Evolutionary conservation across 92 coral and sea anemone genomes (phyloP), one percentile per base, ranked within the genome.

Genomic region (Parazoanthus atlanticus): DNA sequence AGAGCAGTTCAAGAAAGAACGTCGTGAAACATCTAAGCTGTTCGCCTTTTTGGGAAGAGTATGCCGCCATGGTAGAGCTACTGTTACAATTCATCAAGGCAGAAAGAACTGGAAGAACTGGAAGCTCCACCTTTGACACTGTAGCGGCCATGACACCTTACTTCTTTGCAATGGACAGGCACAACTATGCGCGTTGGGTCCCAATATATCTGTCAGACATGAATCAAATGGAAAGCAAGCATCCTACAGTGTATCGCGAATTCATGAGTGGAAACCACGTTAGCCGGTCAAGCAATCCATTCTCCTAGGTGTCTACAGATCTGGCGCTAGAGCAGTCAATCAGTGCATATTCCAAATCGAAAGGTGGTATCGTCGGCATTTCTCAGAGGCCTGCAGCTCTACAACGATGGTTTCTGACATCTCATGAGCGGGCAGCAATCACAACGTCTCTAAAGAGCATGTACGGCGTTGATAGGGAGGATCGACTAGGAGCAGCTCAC

Each of bases 341-440:
- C 38, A 34, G 3, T 73, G 88, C 82, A 34, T 71, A 72, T 72
- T 85, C 81, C 52, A 77, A 77, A 47, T 38, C 81, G 47, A 77
- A 77, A 29, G 81, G 81, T 38, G 81, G 81, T 21, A 77, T 77
- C 12, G 61, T 77, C 81, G 81, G 81, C 81, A 77, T 77, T 77
- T 77, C 61, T 72, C 85, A 82, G 46, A 85, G 43, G 1, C 91
- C 88, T 25, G 91, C 90, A 49, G 92, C 92, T 8, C 75, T 89
- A 66, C 85, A 91, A 19, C 80, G 93, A 71, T 91, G 93, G 89
- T 91, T 91, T 85, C 85, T 88, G 40, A 88, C 91, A 25, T 76
- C 86, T 78, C 91, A 92, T 23, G 90, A 89, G 65, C 90, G 92
- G 32, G 92, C 86, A 66, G 80, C 92, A 34, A 40, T 89, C 12